Percentiles rank a stretch among this genome's conserved stretches.
Conservation (phyloP, 2,888 invertebrate species). For the Molorchus minor region DNA sequence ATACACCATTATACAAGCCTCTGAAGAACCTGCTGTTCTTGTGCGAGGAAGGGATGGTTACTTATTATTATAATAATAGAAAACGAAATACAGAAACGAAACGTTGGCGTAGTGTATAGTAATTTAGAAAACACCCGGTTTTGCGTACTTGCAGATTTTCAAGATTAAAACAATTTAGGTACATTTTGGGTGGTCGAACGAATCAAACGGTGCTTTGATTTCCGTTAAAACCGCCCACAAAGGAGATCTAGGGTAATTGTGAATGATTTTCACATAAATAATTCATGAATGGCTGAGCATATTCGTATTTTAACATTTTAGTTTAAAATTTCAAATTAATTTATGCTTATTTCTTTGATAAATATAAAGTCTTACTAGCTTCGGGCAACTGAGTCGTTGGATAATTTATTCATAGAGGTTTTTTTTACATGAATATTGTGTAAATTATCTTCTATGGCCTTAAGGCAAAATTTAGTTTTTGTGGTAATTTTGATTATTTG, state of each 20-base stretch:
- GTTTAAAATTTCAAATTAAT: neutral
- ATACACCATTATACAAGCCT: too few relatives aligned
- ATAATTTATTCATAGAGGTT: slow-evolving; percentile 1
- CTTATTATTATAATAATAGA: too few relatives aligned
- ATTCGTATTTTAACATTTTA: neutral
- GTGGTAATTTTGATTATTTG: too few relatives aligned
- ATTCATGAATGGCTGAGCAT: neutral
- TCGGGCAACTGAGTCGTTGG: too few relatives aligned
- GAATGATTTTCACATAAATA: neutral
- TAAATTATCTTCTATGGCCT: too few relatives aligned
- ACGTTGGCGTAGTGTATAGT: too few relatives aligned
- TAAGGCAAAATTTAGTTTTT: too few relatives aligned
- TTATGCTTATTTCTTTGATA: neutral
- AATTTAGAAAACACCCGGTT: too few relatives aligned
- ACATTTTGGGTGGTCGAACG: slow-evolving; percentile 10
- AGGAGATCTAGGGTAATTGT: neutral
- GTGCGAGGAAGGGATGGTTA: too few relatives aligned
- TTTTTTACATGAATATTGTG: too few relatives aligned
- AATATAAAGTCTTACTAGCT: neutral
- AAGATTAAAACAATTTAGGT: neutral
- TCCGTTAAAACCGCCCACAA: slow-evolving; percentile 11
- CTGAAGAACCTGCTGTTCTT: too few relatives aligned
- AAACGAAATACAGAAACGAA: too few relatives aligned
- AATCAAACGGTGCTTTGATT: slow-evolving; percentile 6
- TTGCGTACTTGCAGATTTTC: neutral